Evolutionary conservation across 2,888 invertebrate species (phyloP).

Genomic region (Acronicta alni): DNA sequence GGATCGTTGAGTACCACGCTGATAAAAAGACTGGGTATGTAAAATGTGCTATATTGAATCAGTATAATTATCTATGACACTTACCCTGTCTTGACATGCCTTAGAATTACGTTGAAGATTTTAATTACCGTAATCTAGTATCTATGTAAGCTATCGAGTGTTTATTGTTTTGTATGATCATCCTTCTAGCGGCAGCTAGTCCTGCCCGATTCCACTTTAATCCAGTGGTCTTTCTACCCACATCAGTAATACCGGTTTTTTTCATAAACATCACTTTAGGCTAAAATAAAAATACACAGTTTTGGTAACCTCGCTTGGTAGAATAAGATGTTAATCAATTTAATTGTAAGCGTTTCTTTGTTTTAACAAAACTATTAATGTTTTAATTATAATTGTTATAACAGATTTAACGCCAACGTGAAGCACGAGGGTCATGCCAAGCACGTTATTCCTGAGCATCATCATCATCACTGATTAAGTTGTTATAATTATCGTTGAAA

Average conservation of each 20-base stretch:
- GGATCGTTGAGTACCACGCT: constrained; percentile 64
- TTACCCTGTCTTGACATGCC: too few species aligned
- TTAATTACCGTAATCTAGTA: too few species aligned
- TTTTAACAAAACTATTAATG: constrained; percentile 6
- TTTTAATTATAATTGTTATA: constrained; percentile 13
- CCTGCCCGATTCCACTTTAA: too few species aligned
- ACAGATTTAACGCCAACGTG: constrained; percentile 52
- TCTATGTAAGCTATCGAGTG: too few species aligned
- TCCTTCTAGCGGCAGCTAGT: too few species aligned
- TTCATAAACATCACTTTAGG: background rate
- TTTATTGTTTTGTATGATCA: too few species aligned
- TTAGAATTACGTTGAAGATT: too few species aligned
- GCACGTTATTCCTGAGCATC: constrained; percentile 49
- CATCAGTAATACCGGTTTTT: too few species aligned
- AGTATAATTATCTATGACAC: too few species aligned
- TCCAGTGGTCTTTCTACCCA: too few species aligned
- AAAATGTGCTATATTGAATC: too few species aligned
- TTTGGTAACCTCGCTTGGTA: background rate
- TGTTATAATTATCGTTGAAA: constrained; percentile 8
- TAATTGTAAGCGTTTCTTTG: background rate
- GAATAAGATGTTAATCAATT: background rate
- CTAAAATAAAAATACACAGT: background rate
- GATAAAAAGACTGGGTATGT: constrained; percentile 67
- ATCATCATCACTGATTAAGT: constrained; percentile 37
- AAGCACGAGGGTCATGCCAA: constrained; percentile 55